These are phyloP conservation scores for Pseudomugil tenellus DNA, from an alignment of 2,797 vertebrate genomes.

Conservation along the genomic window DNA sequence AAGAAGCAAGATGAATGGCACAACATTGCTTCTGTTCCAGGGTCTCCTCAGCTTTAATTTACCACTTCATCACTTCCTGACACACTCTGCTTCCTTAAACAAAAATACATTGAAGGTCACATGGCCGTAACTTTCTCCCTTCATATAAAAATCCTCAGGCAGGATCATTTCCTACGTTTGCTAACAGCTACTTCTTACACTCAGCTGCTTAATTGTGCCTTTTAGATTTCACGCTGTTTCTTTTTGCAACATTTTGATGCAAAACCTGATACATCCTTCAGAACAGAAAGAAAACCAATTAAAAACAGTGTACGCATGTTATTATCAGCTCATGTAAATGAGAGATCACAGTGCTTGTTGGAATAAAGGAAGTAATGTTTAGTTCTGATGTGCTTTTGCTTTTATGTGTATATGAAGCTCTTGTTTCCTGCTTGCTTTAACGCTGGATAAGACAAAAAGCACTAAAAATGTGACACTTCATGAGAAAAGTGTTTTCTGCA, in stretches of 20 bases:
- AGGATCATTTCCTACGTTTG: not conserved
- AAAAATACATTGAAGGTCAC: not conserved
- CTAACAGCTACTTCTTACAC: not conserved
- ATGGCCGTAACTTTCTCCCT: not conserved
- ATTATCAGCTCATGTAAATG: no score
- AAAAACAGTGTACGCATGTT: no score
- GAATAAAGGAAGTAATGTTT: not conserved
- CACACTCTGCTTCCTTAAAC: slow-evolving; percentile 7
- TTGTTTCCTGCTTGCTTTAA: no score
- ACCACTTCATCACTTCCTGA: slow-evolving; percentile 16
- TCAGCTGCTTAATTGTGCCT: not conserved
- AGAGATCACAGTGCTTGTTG: no score
- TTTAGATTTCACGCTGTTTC: not conserved
- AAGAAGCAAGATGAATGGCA: not conserved
- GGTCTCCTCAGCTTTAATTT: slow-evolving; percentile 27
- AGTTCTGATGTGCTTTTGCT: not conserved
- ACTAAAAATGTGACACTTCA: not conserved
- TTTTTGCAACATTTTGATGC: not conserved
- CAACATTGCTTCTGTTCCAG: slow-evolving; percentile 1
- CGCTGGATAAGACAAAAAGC: no score
- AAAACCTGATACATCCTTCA: not conserved
- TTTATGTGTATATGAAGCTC: no score
- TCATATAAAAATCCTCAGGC: not conserved
- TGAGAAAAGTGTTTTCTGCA: not conserved
- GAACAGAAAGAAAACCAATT: not conserved